phyloP scores from a whole-genome alignment of 2,113 vertebrate genomes.

The Phyllostomus discolor region DNA sequence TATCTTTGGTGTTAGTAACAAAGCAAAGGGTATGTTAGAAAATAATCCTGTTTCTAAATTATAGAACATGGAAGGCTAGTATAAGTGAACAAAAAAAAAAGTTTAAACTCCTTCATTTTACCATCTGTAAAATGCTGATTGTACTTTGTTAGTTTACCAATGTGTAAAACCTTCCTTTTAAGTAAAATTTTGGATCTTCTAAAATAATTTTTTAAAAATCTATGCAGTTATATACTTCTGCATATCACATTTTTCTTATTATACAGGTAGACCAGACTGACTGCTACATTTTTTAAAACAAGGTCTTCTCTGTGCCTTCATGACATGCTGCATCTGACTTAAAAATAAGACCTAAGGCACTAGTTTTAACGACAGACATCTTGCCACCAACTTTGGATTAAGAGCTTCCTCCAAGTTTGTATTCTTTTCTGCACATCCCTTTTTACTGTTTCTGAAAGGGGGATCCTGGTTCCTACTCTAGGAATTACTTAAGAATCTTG shows the following conservation, averaged over 20 bases:
- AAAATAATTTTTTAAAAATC: neutral
- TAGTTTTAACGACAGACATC: neutral
- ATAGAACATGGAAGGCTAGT: neutral
- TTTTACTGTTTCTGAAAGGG: neutral
- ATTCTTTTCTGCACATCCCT: neutral
- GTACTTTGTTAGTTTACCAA: neutral
- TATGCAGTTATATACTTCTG: neutral
- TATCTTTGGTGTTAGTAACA: neutral
- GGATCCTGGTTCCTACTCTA: neutral
- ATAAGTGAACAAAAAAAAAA: neutral
- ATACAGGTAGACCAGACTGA: neutral
- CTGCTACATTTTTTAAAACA: neutral
- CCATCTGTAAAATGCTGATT: neutral
- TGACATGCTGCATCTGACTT: neutral
- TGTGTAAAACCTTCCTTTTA: neutral
- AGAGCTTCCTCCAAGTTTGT: neutral
- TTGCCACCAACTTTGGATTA: neutral
- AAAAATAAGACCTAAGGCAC: neutral
- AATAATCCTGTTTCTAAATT: neutral
- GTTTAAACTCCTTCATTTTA: neutral
- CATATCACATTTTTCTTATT: neutral
- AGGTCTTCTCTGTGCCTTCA: neutral
- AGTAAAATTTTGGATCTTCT: neutral
- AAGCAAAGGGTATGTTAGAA: neutral
- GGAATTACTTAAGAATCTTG: neutral